These are phyloP conservation scores for Polymixis lichenea DNA, from an alignment of 2,888 invertebrate genomes.

Conservation along the genomic window DNA sequence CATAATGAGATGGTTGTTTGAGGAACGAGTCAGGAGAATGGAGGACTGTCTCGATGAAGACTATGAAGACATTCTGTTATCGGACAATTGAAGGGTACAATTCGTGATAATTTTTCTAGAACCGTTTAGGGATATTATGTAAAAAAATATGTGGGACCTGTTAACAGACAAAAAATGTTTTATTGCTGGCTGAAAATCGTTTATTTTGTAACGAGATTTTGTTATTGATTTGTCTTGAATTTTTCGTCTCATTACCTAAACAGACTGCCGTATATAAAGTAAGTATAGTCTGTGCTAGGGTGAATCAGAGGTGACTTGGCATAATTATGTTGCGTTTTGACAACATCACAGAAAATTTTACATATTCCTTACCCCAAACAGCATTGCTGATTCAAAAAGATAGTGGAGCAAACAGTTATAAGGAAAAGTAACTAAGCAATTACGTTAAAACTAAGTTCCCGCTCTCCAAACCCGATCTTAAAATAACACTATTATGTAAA, in stretches of 20 bases:
- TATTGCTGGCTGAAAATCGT: background rate
- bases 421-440: slow-evolving; percentile 5
- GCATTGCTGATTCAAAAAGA: background rate
- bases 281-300: background rate
- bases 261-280: background rate
- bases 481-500: slow-evolving; percentile 12
- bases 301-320: too few relatives aligned
- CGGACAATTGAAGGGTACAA: background rate
- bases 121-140: background rate
- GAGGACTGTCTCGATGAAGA: slow-evolving; percentile 26
- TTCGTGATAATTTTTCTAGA: background rate
- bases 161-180: background rate
- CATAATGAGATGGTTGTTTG: slow-evolving; percentile 44
- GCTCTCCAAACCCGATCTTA: background rate
- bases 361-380: background rate
- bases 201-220: background rate
- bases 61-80: slow-evolving; percentile 25
- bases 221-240: too few relatives aligned
- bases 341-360: background rate
- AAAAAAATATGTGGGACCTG: background rate
- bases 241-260: background rate
- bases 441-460: background rate
- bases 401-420: background rate
- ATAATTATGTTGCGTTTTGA: background rate
- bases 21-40: slow-evolving; percentile 23